These are phyloP conservation scores for Condylura cristata DNA, from an alignment of 2,113 vertebrate species.

Conservation along the genomic window DNA sequence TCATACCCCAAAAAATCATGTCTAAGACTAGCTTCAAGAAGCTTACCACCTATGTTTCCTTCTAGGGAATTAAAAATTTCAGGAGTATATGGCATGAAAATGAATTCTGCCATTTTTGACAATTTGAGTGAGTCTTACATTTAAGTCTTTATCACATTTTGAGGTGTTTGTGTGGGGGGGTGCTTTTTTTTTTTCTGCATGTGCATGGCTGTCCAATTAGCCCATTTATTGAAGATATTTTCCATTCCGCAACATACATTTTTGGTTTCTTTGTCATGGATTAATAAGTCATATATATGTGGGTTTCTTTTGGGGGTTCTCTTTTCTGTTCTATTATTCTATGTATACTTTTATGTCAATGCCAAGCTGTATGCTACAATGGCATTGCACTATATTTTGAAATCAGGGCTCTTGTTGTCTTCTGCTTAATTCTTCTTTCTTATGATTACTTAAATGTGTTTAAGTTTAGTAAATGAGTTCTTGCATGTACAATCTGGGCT, in stretches of 20 bases:
- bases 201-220: neutral
- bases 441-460: neutral
- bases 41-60: neutral
- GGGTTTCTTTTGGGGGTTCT: neutral
- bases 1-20: neutral
- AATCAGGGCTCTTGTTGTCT: neutral
- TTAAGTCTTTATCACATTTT: neutral
- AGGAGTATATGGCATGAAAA: too few relatives aligned
- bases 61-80: neutral
- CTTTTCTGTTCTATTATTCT: neutral
- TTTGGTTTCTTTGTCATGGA: neutral
- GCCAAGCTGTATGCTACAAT: neutral
- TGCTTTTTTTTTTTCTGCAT: neutral
- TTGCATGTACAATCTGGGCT: neutral
- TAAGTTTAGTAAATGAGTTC: neutral
- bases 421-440: neutral
- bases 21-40: neutral
- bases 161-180: neutral
- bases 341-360: neutral
- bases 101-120: too few relatives aligned
- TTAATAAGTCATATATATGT: neutral
- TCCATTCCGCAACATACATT: neutral
- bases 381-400: neutral
- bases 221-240: neutral
- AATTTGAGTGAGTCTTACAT: too few relatives aligned